Conservation (phyloP, 2,888 invertebrate genomes). For the Automeris io region DNA sequence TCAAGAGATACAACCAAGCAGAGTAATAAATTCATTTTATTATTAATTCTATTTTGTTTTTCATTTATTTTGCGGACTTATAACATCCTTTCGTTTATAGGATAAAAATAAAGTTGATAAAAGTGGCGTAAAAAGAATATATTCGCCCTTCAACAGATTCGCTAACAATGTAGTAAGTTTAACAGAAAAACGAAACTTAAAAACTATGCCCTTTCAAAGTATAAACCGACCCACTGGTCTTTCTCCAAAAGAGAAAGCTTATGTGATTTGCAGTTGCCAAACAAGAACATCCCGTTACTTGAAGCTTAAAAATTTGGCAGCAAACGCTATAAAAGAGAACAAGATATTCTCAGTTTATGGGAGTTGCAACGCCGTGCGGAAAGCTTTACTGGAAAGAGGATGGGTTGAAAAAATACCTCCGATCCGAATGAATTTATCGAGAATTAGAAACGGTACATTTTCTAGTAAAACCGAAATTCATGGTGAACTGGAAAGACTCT, state of each 20-base stretch:
- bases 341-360: constrained; percentile 78
- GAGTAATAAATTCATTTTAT: neutral
- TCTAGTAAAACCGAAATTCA: constrained; percentile 36
- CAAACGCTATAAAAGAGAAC: constrained; percentile 59
- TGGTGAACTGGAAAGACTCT: constrained; percentile 50
- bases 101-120: constrained; percentile 18
- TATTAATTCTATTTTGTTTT: too few species aligned
- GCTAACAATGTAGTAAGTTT: constrained; percentile 15
- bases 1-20: neutral
- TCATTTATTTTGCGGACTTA: too few species aligned
- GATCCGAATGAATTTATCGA: constrained; percentile 50
- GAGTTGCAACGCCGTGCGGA: constrained; percentile 65
- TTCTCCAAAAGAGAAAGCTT: constrained; percentile 54
- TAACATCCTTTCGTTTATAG: constrained; percentile 6
- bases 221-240: constrained; percentile 31
- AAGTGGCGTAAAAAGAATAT: constrained; percentile 26
- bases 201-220: constrained; percentile 18
- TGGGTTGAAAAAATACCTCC: constrained; percentile 84
- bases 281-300: constrained; percentile 36
- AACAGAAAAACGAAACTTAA: constrained; percentile 12
- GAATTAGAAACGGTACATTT: constrained; percentile 41
- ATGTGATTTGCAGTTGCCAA: constrained; percentile 51
- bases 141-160: constrained; percentile 32
- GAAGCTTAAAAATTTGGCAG: constrained; percentile 59
- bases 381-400: constrained; percentile 78